Evolutionary conservation across 2,797 vertebrate species (phyloP), one percentile per base, ranked within the genome.

Genomic region (Phrynocephalus vlangalii): DNA sequence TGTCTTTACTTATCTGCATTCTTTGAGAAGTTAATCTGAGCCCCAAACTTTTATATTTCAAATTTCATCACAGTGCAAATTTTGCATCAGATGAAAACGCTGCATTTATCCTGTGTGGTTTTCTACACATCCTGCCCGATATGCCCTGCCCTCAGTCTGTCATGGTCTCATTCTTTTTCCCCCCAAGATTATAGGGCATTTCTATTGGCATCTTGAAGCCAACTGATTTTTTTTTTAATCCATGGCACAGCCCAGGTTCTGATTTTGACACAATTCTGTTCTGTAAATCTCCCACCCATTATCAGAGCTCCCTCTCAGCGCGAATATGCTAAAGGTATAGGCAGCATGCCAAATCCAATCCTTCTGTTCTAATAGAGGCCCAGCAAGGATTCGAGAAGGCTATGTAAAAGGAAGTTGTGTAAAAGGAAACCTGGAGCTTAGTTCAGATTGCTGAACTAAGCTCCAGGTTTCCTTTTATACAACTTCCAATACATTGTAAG

Each of bases 311-410:
- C 10, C 24, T 9, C 44, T 0, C 0, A 90, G 84, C 84, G 71
- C 6, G 71, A 80, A 63, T 50, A 63, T 60, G n/a, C 50, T 83
- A 70, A 88, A 92, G 84, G 77, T 71, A 92, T 83, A 75, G 50
- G 76, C 81, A 80, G 20, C 70, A 93, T 91, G 83, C n/a, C 16
- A 28, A 63, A 71, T 15, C 20, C 68, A 88, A 90, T 0, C 0
- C 3, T 76, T 87, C 28, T 72, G 78, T 82, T 85, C 50, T 11
- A 52, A 82, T 73, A 76, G 83, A 63, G 85, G 71, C 87, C 66
- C 79, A 91, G 30, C 86, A 20, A 38, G 79, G 79, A 72, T 93
- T 86, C 71, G 87, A 79, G 88, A 87, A 77, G 90, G 88, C 86
- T 90, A 83, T 90, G 38, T 38, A 38, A 38, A 38, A 38, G 38